Evolutionary conservation across 1,140 invertebrate species (phyloP).

Genomic region (Leptopilina clavipes): DNA sequence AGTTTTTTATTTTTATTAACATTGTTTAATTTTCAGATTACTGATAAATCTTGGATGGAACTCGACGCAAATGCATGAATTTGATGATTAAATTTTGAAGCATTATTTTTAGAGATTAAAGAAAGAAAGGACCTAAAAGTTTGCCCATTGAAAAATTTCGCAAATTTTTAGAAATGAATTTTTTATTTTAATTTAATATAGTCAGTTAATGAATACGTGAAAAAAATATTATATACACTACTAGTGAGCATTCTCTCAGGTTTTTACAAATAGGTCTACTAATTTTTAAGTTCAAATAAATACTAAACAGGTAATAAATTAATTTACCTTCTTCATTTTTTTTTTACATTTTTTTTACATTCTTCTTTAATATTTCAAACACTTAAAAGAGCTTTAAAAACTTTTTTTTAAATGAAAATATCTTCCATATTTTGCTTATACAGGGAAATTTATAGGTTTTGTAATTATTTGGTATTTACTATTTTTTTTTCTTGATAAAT

Average conservation of each 20-base stretch:
- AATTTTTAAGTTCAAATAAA: neutral
- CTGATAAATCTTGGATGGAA: constrained; percentile 64
- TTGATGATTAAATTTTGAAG: constrained; percentile 59
- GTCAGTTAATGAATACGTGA: neutral
- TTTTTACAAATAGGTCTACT: constrained; percentile 7
- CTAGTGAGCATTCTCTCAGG: constrained; percentile 3
- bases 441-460: too few relatives aligned
- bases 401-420: neutral
- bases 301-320: too few relatives aligned
- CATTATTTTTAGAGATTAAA: neutral
- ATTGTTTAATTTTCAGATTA: constrained; percentile 54
- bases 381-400: neutral
- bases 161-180: constrained; percentile 2
- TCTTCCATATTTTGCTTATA: neutral
- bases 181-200: neutral
- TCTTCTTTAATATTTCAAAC: too few relatives aligned
- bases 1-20: constrained; percentile 19
- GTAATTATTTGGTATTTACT: too few relatives aligned
- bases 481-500: neutral
- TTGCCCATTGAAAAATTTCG: neutral
- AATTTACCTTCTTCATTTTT: too few relatives aligned
- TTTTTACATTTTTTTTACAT: too few relatives aligned
- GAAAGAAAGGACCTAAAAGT: neutral
- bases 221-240: neutral
- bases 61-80: constrained; percentile 61